These are phyloP conservation scores for Otis tarda DNA, from an alignment of 2,113 vertebrate genomes.

Conservation along the genomic window DNA sequence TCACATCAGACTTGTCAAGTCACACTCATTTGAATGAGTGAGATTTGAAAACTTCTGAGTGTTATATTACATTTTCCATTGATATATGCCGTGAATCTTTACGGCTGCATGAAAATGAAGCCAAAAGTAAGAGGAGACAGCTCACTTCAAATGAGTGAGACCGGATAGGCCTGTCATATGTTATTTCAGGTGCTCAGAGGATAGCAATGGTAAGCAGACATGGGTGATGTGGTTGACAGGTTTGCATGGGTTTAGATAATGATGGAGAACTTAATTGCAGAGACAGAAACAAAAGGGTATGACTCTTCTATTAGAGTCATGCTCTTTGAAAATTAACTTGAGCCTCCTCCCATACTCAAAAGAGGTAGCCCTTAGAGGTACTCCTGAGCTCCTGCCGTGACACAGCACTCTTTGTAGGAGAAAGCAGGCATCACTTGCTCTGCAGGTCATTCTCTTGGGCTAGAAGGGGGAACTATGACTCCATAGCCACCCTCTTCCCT, in stretches of 20 bases:
- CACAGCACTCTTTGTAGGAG: not conserved
- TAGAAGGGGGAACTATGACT: not conserved
- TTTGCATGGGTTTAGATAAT: constrained; percentile 36
- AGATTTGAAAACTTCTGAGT: constrained; percentile 73
- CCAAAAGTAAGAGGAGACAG: constrained; percentile 41
- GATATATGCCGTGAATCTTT: constrained; percentile 52
- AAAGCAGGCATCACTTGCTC: not conserved
- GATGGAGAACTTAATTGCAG: not conserved
- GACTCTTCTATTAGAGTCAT: not conserved
- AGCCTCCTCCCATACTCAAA: not conserved
- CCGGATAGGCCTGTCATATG: constrained; percentile 41
- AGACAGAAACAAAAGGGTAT: not conserved
- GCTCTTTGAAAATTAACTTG: not conserved
- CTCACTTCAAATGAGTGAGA: constrained; percentile 47
- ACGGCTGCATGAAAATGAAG: constrained; percentile 35
- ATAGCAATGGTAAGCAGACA: constrained; percentile 9
- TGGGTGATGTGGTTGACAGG: constrained; percentile 25
- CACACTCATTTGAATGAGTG: constrained; percentile 76
- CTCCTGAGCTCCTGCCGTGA: not conserved
- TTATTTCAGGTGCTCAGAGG: constrained; percentile 51
- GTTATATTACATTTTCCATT: constrained; percentile 72
- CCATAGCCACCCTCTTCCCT: not conserved
- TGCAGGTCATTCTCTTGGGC: not conserved
- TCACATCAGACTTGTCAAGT: constrained; percentile 68
- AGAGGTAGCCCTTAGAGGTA: not conserved